phyloP scores from a whole-genome alignment of 92 coral and sea anemone genomes.

The Isaurus tuberculatus region DNA sequence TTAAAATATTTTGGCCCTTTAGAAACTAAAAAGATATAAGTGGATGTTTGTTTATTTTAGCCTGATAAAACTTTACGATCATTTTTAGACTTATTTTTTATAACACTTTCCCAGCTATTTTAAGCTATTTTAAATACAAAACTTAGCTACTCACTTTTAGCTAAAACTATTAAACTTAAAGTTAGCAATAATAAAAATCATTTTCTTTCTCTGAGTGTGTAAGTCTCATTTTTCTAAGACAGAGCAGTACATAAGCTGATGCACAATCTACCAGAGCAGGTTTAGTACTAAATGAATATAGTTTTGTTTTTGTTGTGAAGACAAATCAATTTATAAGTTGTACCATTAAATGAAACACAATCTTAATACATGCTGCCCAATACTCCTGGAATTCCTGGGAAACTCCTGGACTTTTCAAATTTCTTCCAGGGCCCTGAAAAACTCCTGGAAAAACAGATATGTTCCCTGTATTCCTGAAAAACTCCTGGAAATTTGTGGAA shows the following conservation, averaged over 20 bases:
- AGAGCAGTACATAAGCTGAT: slow-evolving; percentile 5
- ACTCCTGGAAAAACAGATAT: not conserved
- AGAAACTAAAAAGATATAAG: slow-evolving; percentile 1
- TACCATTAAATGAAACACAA: not conserved
- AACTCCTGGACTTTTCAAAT: not conserved
- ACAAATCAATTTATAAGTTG: not conserved
- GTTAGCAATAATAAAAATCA: not conserved
- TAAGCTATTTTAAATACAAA: not conserved
- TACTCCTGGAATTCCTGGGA: not conserved
- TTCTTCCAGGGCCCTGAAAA: not conserved
- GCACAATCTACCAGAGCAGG: not conserved
- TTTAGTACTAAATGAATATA: slow-evolving; percentile 1
- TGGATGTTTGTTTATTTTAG: slow-evolving; percentile 5
- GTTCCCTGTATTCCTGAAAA: not conserved
- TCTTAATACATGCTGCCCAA: slow-evolving; percentile 9
- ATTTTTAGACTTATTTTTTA: not conserved
- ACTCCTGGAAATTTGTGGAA: not conserved
- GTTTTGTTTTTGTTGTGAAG: slow-evolving; percentile 10
- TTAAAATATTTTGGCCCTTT: not conserved
- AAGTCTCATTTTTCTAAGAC: not conserved
- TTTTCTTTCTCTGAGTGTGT: not conserved
- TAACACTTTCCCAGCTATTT: not conserved
- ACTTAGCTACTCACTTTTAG: slow-evolving; percentile 8
- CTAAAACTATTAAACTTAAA: slow-evolving; percentile 1
- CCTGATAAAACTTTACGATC: slow-evolving; percentile 3